Evolutionary conservation across 30 jellyfish, hydroid and myxozoan genomes (phyloP), one percentile per base, ranked within the genome.

Genomic region (Sanderia malayensis): DNA sequence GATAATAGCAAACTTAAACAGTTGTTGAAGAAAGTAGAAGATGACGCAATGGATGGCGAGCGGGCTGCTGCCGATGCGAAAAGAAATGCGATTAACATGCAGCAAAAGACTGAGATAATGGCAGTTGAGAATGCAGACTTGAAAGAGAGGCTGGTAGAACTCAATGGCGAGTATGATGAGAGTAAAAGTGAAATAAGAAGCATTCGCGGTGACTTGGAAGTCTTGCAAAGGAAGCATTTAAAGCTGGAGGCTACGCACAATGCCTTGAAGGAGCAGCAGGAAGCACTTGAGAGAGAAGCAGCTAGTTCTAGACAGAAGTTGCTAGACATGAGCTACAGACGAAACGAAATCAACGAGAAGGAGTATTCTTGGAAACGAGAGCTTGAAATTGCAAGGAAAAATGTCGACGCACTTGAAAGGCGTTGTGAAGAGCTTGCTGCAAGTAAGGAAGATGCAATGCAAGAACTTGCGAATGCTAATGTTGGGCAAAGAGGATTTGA

Each of bases 221-320:
- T 21, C 19, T 33, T 71, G 59, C 84, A 58, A 44, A 22, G 93
- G 34, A 66, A 71, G 24, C 76, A 81, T 28, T 44, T 81, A 58
- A 81, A 81, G 45, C 52, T 81, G 7, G 93, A 81, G 30, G 82
- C 93, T 7, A 69, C 85, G 4, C 44, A 81, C 23, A 61, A 71
- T 28, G 84, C 93, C 6, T 34, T 61, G 62, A 28, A 71, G 29
- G 93, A 81, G n/a, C 78, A 64, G 37, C 69, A 70, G 66, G 85
- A 81, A 59, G 83, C 76, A 32, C 85, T 81, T 60, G 81, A 68
- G 23, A 61, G 66, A 3, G 93, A 81, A 74, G 85, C 83, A 23
- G 73, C 61, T 20, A 76, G 58, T 0, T 72, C 60, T 15, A 65
- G 93, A 34, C 47, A 69, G 31, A 68, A 81, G 27, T 55, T 81